Evolutionary conservation across 2,888 invertebrate species (phyloP), one percentile per base, ranked within the genome.

Genomic region (Crocallis elinguaria): DNA sequence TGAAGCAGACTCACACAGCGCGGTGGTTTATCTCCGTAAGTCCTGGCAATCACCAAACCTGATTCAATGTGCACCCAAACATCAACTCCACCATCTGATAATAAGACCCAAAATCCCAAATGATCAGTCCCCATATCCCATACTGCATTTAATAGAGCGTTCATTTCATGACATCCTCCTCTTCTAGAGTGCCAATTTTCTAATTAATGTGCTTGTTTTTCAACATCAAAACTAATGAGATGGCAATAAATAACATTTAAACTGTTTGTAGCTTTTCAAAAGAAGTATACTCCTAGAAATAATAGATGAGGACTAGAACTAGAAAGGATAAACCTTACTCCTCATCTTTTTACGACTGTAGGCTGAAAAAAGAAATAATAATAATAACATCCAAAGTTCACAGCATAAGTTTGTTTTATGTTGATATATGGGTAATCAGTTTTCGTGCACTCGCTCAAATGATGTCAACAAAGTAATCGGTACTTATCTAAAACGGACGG

Each of bases 101-200:
- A 32, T 48, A 48, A 25, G 16, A 32, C 5, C 6, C 17, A 42
- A 32, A 32, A 32, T 12, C 9, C 12, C 16, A 9, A 35, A 35
- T 17, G 6, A 4, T n/a, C 5, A 9, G 17, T n/a, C 3, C 17
- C 35, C n/a, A 14, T 17, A n/a, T 2, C 13, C 16, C 9, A 1
- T 8, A 16, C 16, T 33, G 16, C 33, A 13, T 16, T 16, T 35
- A 35, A 17, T 16, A 35, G 16, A 30, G 21, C 35, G 44, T 55
- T 50, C 57, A 50, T 61, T 56, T 55, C 49, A 29, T 42, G 44
- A 49, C 61, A 61, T 64, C 61, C 64, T 57, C 52, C 38, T 17
- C 37, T 14, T 35, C 4, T 19, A 19, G 19, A 33, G 48, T 49
- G 37, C 43, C 51, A 60, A 62, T 60, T 55, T 60, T 57, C 54